Evolutionary conservation across 2,888 invertebrate species (phyloP).

Genomic region (Diarsia mendica): DNA sequence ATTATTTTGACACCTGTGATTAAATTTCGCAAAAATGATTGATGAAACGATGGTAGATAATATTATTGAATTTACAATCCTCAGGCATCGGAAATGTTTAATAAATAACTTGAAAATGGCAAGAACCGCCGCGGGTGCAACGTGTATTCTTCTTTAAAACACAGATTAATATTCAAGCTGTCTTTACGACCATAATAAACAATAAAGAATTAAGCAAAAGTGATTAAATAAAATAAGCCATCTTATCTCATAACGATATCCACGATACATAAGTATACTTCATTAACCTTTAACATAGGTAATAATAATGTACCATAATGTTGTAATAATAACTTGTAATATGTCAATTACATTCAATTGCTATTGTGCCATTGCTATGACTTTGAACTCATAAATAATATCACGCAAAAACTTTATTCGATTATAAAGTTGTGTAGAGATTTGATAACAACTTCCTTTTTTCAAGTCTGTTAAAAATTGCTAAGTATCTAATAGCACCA

Average conservation of each 20-base stretch:
- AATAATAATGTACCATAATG: conserved; percentile 36
- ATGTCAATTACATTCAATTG: conserved; percentile 22
- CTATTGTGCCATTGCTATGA: conserved; percentile 2
- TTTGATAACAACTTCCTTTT: not conserved
- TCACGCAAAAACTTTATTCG: not conserved
- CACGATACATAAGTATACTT: conserved; percentile 56
- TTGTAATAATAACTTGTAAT: conserved; percentile 42
- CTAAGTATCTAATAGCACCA: too few relatives aligned
- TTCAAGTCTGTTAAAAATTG: not conserved
- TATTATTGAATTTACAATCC: not conserved
- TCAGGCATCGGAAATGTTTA: not conserved
- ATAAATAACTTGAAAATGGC: not conserved
- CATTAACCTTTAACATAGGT: conserved; percentile 55
- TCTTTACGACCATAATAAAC: conserved; percentile 26
- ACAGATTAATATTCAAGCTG: not conserved
- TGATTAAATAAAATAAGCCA: conserved; percentile 11
- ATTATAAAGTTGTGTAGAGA: not conserved
- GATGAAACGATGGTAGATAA: not conserved
- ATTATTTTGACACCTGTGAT: not conserved
- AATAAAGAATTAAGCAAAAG: conserved; percentile 33
- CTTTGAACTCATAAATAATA: not conserved
- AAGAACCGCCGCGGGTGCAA: not conserved
- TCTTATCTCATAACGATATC: conserved; percentile 32
- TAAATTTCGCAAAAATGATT: not conserved
- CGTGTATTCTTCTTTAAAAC: conserved; percentile 2